Evolutionary conservation across 2,113 vertebrate species (phyloP).

Genomic region (Chascanopsetta lugubris): DNA sequence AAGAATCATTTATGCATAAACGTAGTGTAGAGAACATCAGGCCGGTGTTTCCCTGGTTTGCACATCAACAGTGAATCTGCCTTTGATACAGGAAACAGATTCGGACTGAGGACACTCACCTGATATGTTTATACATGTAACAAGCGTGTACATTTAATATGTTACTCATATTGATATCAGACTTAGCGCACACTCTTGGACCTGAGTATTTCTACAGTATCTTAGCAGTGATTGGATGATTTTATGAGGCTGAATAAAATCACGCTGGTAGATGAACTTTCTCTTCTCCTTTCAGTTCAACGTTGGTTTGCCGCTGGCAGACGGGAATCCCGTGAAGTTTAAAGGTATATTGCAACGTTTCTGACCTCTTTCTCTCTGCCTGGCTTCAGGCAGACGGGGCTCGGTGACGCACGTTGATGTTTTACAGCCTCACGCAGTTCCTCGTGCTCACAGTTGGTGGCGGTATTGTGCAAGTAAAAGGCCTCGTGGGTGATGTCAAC

Average conservation of each 20-base stretch:
- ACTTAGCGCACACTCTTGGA: slow-evolving; percentile 77
- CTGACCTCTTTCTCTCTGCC: background rate
- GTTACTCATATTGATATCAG: slow-evolving; percentile 48
- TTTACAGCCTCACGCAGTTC: background rate
- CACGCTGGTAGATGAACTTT: slow-evolving; percentile 82
- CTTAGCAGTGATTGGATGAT: slow-evolving; percentile 77
- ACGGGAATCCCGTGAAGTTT: background rate
- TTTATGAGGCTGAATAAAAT: slow-evolving; percentile 93
- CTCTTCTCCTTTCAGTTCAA: slow-evolving; percentile 6
- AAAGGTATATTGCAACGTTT: background rate
- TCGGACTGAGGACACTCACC: slow-evolving; percentile 76
- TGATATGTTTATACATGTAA: slow-evolving; percentile 66
- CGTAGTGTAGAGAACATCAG: slow-evolving; percentile 46
- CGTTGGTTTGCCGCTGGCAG: background rate
- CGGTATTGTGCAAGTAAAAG: background rate
- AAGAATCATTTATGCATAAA: slow-evolving; percentile 78
- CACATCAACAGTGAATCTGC: slow-evolving; percentile 42
- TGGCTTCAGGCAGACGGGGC: background rate
- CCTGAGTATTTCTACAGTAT: slow-evolving; percentile 84
- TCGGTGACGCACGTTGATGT: accelerated
- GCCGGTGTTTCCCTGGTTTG: slow-evolving; percentile 46
- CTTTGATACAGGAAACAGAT: slow-evolving; percentile 83
- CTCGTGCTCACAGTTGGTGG: background rate
- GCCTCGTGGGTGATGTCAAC: background rate
- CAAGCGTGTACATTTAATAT: slow-evolving; percentile 51